A percentile compares a stretch with the other conserved stretches of the same genome.
Evolutionary conservation across 2,113 vertebrate species (phyloP).

Genomic region (Rhadina sibilatrix): DNA sequence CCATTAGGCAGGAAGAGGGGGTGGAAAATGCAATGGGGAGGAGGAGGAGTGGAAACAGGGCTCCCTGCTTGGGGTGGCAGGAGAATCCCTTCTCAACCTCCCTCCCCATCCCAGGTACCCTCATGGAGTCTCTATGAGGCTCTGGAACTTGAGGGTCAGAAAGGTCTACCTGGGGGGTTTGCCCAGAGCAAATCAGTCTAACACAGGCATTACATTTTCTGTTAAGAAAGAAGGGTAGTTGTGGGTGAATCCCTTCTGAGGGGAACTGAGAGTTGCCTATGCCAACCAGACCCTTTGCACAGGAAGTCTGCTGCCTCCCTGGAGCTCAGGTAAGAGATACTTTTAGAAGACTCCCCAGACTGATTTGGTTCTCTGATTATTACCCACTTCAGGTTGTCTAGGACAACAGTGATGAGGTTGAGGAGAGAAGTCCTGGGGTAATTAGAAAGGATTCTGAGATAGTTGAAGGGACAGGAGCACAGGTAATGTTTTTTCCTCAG

Average conservation of each 20-base stretch:
- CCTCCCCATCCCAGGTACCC: not conserved
- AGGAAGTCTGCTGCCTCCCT: not conserved
- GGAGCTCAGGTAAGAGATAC: not conserved
- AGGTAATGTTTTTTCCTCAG: not conserved
- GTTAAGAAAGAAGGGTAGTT: not conserved
- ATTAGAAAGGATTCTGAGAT: not conserved
- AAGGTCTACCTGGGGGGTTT: rapidly evolving
- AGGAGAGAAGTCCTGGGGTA: not conserved
- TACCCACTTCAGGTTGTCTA: not conserved
- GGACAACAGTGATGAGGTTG: not conserved
- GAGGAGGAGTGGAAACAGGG: not conserved
- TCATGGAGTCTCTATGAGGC: not conserved
- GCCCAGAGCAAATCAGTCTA: not conserved
- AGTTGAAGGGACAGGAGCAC: not conserved
- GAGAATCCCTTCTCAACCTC: no score
- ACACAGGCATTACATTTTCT: not conserved
- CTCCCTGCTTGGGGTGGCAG: not conserved
- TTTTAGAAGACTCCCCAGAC: not conserved
- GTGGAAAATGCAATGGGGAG: not conserved
- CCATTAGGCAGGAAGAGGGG: not conserved
- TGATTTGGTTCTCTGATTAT: not conserved
- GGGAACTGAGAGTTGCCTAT: not conserved
- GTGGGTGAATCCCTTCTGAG: not conserved
- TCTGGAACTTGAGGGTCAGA: not conserved
- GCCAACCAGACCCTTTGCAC: not conserved